Evolutionary conservation across 2,888 invertebrate genomes (phyloP), one percentile per base, ranked within the genome.

Genomic region (Drosophila mercatorum): DNA sequence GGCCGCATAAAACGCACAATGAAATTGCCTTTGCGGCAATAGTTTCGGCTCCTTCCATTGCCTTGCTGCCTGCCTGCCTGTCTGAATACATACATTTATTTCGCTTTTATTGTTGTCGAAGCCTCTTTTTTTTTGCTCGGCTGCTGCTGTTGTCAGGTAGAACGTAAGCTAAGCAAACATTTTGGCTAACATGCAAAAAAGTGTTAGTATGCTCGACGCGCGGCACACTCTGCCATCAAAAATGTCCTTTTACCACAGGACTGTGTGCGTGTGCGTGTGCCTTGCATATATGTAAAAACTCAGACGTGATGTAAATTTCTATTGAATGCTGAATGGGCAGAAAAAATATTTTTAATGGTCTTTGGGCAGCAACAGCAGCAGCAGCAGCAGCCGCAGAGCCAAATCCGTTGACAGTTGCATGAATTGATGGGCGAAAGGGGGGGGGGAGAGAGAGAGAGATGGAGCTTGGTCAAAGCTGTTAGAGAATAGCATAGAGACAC

Each of bases 231-330:
- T 71, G 81, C 64, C 69, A 80, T 79, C 77, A 81, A 88, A 89
- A 84, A 85, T 84, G 88, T 89, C 83, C 76, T 87, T 83, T 83
- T 76, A 66, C 81, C 72, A 63, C 57, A 62, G 14, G 8, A 8
- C 31, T 7, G 28, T 14, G 36, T 47, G 47, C 14, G 28, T 53
- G 55, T 55, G 56, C 31, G 41, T 41, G 31, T 63, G 59, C 55
- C 41, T 52, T 56, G 26, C 74, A 52, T 69, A 57, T 65, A 72
- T 83, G 88, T 83, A 88, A 85, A 85, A 83, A 76, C 68, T 83
- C 86, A 83, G 86, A 89, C 85, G 90, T 89, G 85, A 85, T 89
- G 90, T 89, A 85, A 85, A 89, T 85, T 85, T 85, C 90, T 89
- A 85, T 85, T 88, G 88, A 85, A 88, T 88, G 85, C 85, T 89